Evolutionary conservation across 2,888 invertebrate genomes (phyloP).

Genomic region (Colostygia pectinataria): DNA sequence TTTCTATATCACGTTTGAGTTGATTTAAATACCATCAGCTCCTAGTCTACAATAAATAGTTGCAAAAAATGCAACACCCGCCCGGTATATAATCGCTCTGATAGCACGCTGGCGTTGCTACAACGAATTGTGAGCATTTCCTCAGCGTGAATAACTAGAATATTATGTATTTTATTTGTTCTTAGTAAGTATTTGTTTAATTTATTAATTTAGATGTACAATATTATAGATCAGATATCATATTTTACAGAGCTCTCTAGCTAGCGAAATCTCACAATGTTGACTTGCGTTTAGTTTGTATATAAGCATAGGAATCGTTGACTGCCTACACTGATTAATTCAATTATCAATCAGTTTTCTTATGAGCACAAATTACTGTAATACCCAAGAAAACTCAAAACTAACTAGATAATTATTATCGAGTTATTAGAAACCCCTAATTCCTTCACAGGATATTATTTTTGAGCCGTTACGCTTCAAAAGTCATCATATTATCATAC

Average conservation of each 20-base stretch:
- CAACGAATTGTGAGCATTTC: constrained; percentile 31
- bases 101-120: constrained; percentile 42
- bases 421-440: not conserved
- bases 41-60: constrained; percentile 31
- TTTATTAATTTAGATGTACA: no score
- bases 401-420: no score
- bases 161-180: not conserved
- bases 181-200: no score
- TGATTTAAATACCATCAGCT: constrained; percentile 14
- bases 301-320: no score
- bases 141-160: constrained; percentile 18
- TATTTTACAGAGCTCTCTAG: no score
- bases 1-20: not conserved
- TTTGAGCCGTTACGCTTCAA: constrained; percentile 1
- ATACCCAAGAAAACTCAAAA: no score
- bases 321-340: no score
- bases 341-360: no score
- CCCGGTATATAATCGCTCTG: constrained; percentile 43
- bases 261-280: no score
- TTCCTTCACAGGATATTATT: not conserved
- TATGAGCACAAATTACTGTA: no score
- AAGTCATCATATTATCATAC: constrained; percentile 3
- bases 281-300: no score
- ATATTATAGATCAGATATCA: no score
- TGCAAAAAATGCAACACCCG: constrained; percentile 38